Evolutionary conservation across 2,113 vertebrate species (phyloP).

Genomic region (Amia ocellicauda): DNA sequence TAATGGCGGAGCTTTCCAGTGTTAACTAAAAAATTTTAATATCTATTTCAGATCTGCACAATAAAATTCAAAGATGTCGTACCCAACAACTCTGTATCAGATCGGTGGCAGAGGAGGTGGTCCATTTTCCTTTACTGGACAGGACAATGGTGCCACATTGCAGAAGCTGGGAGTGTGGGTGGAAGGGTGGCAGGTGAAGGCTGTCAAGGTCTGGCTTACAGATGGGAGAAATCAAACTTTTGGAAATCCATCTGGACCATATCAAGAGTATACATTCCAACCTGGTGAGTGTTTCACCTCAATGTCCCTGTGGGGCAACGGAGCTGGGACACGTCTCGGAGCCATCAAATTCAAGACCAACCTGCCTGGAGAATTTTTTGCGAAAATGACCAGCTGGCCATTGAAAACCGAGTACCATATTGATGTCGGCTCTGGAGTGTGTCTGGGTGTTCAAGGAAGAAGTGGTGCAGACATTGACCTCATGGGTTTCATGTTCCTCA

Average conservation of each 20-base stretch:
- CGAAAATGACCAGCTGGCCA: background rate
- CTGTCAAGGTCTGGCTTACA: constrained; percentile 10
- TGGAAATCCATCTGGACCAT: background rate
- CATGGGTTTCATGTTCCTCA: constrained; percentile 15
- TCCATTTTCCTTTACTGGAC: background rate
- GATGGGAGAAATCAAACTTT: background rate
- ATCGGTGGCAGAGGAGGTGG: background rate
- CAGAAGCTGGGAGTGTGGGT: constrained; percentile 10
- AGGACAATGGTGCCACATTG: constrained; percentile 9
- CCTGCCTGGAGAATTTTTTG: constrained; percentile 6
- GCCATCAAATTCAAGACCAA: constrained; percentile 13
- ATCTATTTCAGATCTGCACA: no score
- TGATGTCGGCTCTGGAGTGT: constrained; percentile 15
- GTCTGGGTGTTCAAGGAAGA: constrained; percentile 1
- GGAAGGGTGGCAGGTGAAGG: constrained; percentile 1
- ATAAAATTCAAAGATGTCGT: background rate
- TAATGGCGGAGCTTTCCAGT: no score
- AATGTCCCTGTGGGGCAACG: constrained; percentile 12
- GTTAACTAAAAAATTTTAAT: no score
- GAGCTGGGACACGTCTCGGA: constrained; percentile 10
- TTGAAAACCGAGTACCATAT: constrained; percentile 9
- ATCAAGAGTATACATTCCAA: background rate
- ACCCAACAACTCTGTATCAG: background rate
- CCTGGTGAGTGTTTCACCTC: constrained; percentile 1
- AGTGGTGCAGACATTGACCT: constrained; percentile 13